phyloP scores from a whole-genome alignment of 2,888 invertebrate species.

The Himalopsyche japonica region DNA sequence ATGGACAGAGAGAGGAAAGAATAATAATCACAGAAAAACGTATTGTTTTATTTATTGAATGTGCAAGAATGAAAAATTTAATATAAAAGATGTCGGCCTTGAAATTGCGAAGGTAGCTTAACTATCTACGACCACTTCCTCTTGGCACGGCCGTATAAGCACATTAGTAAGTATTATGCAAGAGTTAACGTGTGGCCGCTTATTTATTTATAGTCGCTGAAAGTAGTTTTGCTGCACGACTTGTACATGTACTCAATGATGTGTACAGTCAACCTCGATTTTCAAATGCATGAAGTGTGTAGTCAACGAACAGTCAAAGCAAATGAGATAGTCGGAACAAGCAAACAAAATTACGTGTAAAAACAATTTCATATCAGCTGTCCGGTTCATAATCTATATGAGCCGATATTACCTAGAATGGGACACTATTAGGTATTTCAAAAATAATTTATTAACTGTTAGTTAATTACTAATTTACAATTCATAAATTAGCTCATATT shows the following conservation, averaged over 20 bases:
- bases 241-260: slow-evolving; percentile 9
- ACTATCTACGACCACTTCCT: slow-evolving; percentile 21
- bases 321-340: background rate
- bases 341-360: background rate
- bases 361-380: background rate
- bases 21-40: background rate
- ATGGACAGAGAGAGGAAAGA: background rate
- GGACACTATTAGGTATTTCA: no score
- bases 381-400: no score
- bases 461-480: no score
- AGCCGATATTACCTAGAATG: no score
- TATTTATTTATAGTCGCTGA: slow-evolving; percentile 21
- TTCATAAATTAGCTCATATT: no score
- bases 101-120: slow-evolving; percentile 24
- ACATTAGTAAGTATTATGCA: slow-evolving; percentile 26
- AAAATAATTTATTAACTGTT: no score
- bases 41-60: background rate
- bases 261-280: slow-evolving; percentile 20
- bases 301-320: background rate
- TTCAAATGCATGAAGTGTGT: slow-evolving; percentile 5
- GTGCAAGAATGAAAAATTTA: background rate
- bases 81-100: slow-evolving; percentile 14
- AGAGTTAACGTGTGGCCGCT: slow-evolving; percentile 15
- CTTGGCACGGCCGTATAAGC: slow-evolving; percentile 14
- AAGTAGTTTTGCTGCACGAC: slow-evolving; percentile 18